phyloP scores from a whole-genome alignment of 2,113 vertebrate genomes.

The Sapayoa aenigma region DNA sequence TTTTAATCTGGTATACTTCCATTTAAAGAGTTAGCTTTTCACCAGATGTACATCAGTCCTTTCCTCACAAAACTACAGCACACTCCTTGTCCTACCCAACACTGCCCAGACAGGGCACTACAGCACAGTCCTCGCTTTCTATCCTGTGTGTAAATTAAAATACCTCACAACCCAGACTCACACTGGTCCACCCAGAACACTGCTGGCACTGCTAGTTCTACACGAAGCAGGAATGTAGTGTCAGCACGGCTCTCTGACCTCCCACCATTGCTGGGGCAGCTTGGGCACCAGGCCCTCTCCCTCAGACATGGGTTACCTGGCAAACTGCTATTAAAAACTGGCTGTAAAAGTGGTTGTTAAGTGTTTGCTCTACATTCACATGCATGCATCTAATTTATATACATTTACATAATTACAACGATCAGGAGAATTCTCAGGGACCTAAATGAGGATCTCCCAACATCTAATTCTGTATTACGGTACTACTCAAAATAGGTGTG shows the following conservation, averaged over 20 bases:
- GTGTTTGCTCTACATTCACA: background rate
- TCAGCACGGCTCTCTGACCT: background rate
- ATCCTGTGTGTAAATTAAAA: background rate
- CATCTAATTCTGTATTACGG: background rate
- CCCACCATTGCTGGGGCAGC: background rate
- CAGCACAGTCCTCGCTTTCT: background rate
- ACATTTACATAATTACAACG: background rate
- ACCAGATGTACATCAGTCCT: background rate
- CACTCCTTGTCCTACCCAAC: background rate
- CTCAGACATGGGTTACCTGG: background rate
- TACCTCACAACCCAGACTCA: background rate
- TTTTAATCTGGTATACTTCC: background rate
- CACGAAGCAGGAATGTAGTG: background rate
- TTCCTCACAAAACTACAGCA: background rate
- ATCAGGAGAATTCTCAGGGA: background rate
- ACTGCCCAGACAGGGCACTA: background rate
- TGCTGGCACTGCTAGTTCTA: too few species aligned
- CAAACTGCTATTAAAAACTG: background rate
- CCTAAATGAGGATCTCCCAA: background rate
- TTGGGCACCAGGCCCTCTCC: background rate
- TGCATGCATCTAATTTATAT: background rate
- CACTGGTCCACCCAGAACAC: background rate
- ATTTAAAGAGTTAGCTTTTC: background rate
- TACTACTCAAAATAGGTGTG: background rate
- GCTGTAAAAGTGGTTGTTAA: background rate